Evolutionary conservation across 64 coral and sea anemone species (phyloP).

Genomic region (Montipora efflorescens): DNA sequence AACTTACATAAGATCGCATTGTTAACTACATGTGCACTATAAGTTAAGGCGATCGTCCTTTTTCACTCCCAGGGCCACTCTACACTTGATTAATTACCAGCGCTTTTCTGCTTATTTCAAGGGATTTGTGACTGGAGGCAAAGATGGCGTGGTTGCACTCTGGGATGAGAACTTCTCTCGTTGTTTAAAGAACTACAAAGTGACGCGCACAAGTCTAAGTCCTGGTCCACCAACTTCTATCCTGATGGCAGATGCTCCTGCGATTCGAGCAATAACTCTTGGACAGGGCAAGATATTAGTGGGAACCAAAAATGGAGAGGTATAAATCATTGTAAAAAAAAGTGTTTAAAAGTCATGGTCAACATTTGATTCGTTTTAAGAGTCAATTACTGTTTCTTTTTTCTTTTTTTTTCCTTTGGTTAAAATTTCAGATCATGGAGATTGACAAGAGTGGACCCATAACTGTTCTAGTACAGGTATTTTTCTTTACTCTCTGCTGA

Average conservation of each 20-base stretch:
- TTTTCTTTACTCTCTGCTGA: background rate
- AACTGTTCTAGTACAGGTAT: slow-evolving; percentile 90
- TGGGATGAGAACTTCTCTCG: slow-evolving; percentile 95
- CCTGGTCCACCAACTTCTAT: slow-evolving; percentile 70
- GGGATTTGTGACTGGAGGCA: slow-evolving; percentile 98
- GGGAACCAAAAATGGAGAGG: slow-evolving; percentile 97
- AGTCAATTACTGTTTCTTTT: no score
- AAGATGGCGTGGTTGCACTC: slow-evolving; percentile 90
- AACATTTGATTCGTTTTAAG: no score
- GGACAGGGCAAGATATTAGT: slow-evolving; percentile 96
- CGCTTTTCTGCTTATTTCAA: background rate
- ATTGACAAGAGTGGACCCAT: slow-evolving; percentile 97
- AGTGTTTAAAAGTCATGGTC: background rate
- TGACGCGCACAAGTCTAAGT: slow-evolving; percentile 77
- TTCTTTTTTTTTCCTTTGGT: background rate
- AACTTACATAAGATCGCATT: no score
- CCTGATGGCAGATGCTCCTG: slow-evolving; percentile 77
- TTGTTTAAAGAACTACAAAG: slow-evolving; percentile 95
- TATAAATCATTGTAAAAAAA: background rate
- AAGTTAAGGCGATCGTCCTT: no score
- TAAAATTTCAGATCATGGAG: slow-evolving; percentile 87
- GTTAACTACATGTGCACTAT: no score
- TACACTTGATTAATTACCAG: background rate
- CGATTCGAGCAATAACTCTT: slow-evolving; percentile 93
- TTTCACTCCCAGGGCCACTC: no score